These are phyloP conservation scores for Donacobius atricapilla DNA, from an alignment of 2,113 vertebrate species.

Conservation along the genomic window DNA sequence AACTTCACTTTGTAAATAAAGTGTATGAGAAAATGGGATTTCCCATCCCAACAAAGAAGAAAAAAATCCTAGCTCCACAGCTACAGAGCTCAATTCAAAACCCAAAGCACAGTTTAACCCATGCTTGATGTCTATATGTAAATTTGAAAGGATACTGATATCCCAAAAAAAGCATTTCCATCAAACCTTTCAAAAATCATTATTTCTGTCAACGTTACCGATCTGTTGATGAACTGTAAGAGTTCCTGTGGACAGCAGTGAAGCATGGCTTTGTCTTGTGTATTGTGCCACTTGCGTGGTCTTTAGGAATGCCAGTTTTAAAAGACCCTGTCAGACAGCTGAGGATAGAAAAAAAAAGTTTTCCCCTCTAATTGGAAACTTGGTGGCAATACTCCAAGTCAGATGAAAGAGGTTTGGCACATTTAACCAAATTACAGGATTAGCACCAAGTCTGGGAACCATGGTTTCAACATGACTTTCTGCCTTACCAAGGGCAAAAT, in stretches of 20 bases:
- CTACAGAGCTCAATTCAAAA: not conserved
- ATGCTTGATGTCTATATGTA: not conserved
- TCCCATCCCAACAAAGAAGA: not conserved
- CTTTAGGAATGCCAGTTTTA: not conserved
- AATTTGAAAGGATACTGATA: not conserved
- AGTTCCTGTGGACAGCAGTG: not conserved
- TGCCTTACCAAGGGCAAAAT: not conserved
- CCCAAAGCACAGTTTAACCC: not conserved
- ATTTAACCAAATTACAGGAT: constrained; percentile 22
- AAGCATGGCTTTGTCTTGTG: not conserved
- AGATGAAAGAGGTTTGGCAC: constrained; percentile 27
- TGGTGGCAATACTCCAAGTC: constrained; percentile 42
- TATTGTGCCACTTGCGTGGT: not conserved
- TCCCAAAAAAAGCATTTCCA: not conserved
- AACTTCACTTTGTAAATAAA: constrained; percentile 3
- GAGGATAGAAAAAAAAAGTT: not conserved
- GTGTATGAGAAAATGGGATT: not conserved
- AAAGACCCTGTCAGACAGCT: not conserved
- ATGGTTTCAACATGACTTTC: not conserved
- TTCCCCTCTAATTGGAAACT: constrained; percentile 17
- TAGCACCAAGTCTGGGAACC: constrained; percentile 32
- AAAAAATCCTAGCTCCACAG: not conserved
- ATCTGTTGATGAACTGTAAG: not conserved
- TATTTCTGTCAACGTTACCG: not conserved
- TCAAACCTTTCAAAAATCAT: not conserved